These are phyloP conservation scores for Ophioninae sp. DNA, from an alignment of 2,888 invertebrate species.

Conservation along the genomic window DNA sequence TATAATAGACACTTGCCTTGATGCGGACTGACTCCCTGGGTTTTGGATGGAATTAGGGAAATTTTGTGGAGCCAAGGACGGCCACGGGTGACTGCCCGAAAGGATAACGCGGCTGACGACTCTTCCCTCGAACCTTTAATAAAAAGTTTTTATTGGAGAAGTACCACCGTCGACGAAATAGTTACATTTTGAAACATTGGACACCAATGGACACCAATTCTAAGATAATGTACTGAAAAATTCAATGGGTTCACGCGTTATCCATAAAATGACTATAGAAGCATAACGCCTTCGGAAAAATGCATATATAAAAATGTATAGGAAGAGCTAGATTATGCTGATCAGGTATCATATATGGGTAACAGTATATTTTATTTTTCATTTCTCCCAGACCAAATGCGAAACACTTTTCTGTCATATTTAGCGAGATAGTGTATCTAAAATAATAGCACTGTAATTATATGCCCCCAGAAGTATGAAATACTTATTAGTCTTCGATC, in stretches of 20 bases:
- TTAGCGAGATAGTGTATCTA: no score
- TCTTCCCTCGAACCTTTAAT: constrained; percentile 53
- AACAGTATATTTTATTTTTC: neutral
- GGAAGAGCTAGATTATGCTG: neutral
- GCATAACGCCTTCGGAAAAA: no score
- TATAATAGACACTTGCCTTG: constrained; percentile 64
- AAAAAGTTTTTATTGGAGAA: constrained; percentile 54
- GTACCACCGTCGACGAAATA: neutral
- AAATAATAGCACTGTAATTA: no score
- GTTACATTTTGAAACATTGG: constrained; percentile 5
- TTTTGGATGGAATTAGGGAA: constrained; percentile 62
- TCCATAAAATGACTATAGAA: neutral
- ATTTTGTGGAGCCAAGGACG: constrained; percentile 29
- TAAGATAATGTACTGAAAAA: neutral
- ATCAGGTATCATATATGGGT: neutral
- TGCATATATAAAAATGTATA: neutral
- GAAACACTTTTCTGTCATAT: no score
- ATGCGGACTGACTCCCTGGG: constrained; percentile 62
- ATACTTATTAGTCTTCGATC: no score
- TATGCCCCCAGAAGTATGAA: no score
- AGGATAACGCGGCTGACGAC: constrained; percentile 50
- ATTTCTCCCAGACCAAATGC: no score
- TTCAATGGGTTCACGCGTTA: neutral
- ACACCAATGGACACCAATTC: neutral
- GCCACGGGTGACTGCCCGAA: constrained; percentile 45